Evolutionary conservation across 2,797 vertebrate genomes (phyloP).

Genomic region (Acanthornis magna): DNA sequence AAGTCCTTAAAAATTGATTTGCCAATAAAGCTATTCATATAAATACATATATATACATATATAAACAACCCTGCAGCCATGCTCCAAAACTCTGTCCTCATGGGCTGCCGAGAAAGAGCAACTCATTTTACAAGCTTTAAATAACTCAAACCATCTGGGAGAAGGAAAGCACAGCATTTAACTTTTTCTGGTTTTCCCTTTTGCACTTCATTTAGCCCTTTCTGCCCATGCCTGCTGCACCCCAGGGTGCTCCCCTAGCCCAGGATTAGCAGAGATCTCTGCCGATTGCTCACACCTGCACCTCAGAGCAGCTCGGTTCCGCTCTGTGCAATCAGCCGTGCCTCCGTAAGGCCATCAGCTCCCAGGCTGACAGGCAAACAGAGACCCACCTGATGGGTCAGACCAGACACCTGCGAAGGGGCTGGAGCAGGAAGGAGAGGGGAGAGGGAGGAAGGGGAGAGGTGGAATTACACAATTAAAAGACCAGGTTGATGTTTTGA

Average conservation of each 20-base stretch:
- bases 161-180: neutral
- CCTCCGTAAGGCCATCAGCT: constrained; percentile 84
- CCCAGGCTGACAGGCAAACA: constrained; percentile 86
- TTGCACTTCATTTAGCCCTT: constrained; percentile 42
- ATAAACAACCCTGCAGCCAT: neutral
- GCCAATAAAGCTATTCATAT: neutral
- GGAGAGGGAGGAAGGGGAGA: constrained; percentile 23
- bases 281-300: constrained; percentile 90
- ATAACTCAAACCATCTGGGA: constrained; percentile 30
- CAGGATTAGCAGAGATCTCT: constrained; percentile 88
- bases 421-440: constrained; percentile 8
- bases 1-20: neutral
- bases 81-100: neutral
- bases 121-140: neutral
- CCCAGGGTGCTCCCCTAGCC: constrained; percentile 69
- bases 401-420: constrained; percentile 75
- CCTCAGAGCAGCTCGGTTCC: constrained; percentile 76
- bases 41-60: neutral
- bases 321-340: constrained; percentile 88
- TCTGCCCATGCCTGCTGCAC: constrained; percentile 48
- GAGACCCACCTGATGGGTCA: constrained; percentile 85
- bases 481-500: neutral
- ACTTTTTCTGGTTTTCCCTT: neutral
- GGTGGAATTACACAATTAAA: constrained; percentile 66
- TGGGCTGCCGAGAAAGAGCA: neutral